Percentiles rank a stretch among this genome's conserved stretches.
Conservation (phyloP, 2,113 vertebrate species). For the Sus scrofa region DNA sequence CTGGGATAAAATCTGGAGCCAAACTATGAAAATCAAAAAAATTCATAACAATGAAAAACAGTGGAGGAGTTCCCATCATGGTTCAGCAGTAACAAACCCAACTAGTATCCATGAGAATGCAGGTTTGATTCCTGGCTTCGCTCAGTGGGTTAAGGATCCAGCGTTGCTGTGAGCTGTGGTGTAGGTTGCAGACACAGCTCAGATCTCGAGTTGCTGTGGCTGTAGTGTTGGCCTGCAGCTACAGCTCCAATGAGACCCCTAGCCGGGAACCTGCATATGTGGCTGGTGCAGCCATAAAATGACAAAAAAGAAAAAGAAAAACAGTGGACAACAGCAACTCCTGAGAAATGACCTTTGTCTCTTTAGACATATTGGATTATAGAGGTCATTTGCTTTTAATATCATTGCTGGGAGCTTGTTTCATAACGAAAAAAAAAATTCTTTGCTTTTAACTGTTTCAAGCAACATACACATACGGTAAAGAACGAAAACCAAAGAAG, state of each 20-base stretch:
- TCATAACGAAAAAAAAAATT: conserved; percentile 26
- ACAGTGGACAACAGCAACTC: background rate
- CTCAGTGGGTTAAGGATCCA: too few species aligned
- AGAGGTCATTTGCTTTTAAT: background rate
- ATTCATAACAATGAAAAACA: conserved; percentile 7
- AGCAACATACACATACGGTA: background rate
- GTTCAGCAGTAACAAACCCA: too few species aligned
- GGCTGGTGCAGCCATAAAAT: too few species aligned
- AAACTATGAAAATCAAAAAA: conserved; percentile 41
- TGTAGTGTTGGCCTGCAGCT: too few species aligned
- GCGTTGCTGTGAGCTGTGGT: too few species aligned
- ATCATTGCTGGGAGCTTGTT: background rate
- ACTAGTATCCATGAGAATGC: too few species aligned
- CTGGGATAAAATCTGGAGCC: background rate
- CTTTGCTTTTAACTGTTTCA: conserved; percentile 43
- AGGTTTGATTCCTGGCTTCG: too few species aligned
- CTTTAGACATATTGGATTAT: background rate
- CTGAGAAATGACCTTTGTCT: background rate
- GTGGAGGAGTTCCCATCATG: too few species aligned
- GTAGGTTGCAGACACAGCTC: too few species aligned
- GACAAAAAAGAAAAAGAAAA: background rate
- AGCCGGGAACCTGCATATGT: too few species aligned
- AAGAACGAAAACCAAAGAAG: conserved; percentile 67
- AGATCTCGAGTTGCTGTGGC: too few species aligned
- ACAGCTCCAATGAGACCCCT: too few species aligned